Conservation (phyloP, 2,113 vertebrate species). For the Dendrocopos noguchii region DNA sequence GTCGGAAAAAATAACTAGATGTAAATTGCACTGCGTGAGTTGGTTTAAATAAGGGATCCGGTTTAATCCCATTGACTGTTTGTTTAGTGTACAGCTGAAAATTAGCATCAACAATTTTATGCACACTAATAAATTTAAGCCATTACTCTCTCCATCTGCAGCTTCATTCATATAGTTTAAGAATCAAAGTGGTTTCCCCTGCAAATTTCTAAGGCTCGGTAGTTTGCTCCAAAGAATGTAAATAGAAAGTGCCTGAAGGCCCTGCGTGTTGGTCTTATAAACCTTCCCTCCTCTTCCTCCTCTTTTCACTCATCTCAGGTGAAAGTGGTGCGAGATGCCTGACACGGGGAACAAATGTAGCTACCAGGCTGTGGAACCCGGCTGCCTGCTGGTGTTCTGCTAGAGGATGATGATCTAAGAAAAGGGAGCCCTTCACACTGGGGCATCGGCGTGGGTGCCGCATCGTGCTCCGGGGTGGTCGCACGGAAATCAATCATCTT, state of each 20-base stretch:
- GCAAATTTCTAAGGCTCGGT: slow-evolving; percentile 36
- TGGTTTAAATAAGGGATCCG: slow-evolving; percentile 65
- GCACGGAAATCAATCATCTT: slow-evolving; percentile 48
- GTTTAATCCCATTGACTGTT: slow-evolving; percentile 50
- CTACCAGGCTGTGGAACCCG: accelerated
- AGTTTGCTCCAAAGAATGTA: slow-evolving; percentile 57
- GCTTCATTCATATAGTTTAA: slow-evolving; percentile 65
- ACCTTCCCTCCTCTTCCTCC: neutral
- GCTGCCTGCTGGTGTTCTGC: neutral
- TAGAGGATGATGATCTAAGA: neutral
- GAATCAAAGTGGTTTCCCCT: slow-evolving; percentile 62
- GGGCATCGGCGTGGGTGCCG: neutral
- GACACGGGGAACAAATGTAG: accelerated
- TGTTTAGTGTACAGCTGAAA: slow-evolving; percentile 66
- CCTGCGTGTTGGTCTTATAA: neutral
- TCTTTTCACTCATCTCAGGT: neutral
- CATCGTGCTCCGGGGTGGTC: accelerated
- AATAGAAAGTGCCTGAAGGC: slow-evolving; percentile 61
- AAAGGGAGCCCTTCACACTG: neutral
- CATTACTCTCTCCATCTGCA: slow-evolving; percentile 71
- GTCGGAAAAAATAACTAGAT: slow-evolving; percentile 34
- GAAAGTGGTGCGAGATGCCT: accelerated
- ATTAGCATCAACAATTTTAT: slow-evolving; percentile 69
- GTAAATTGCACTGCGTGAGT: slow-evolving; percentile 58
- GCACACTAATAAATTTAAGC: slow-evolving; percentile 67